Conservation (phyloP, 1,140 invertebrate genomes). For the Neotoxoptera formosana region DNA sequence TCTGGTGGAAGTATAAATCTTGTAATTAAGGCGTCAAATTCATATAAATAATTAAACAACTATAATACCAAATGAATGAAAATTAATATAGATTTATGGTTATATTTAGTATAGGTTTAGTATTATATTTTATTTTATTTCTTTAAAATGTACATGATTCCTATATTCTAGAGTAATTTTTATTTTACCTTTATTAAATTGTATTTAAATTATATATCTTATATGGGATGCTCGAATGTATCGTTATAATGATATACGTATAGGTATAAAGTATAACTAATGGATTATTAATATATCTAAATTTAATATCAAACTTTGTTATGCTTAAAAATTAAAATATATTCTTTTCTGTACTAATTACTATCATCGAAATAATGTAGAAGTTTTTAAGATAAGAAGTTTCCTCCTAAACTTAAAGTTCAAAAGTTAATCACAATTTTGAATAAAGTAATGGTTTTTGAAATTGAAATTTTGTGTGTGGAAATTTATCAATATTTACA, state of each 20-base stretch:
- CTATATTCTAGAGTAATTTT: neutral
- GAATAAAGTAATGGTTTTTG: neutral
- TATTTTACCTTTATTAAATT: neutral
- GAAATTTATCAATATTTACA: conserved; percentile 32
- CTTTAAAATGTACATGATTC: neutral
- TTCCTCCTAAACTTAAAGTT: neutral
- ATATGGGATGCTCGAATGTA: neutral
- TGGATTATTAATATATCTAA: neutral
- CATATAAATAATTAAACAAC: neutral
- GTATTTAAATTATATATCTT: neutral
- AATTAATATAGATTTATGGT: neutral
- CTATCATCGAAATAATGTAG: neutral
- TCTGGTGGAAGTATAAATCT: neutral
- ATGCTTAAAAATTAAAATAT: neutral
- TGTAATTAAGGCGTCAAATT: neutral
- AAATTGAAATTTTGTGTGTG: neutral
- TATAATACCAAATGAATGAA: neutral
- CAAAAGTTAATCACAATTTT: neutral
- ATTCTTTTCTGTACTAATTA: conserved; percentile 22
- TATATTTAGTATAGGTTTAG: too few relatives aligned
- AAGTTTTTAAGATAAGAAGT: neutral
- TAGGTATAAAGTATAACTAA: neutral
- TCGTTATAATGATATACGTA: neutral
- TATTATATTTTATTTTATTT: neutral
- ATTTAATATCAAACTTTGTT: neutral